phyloP scores from a whole-genome alignment of 64 coral and sea anemone species.

The Stichodactyla helianthus region DNA sequence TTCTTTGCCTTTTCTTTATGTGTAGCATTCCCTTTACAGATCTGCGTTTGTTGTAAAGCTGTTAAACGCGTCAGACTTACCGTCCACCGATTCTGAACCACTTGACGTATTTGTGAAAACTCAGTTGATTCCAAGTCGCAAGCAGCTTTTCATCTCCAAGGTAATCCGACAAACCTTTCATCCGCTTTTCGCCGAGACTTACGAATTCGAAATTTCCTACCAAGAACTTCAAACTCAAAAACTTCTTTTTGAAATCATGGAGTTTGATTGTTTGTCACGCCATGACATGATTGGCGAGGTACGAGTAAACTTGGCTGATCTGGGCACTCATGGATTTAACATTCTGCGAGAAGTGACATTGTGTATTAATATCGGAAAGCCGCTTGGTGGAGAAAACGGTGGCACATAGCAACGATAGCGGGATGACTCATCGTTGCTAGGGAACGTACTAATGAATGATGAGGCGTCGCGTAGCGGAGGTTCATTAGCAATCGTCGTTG shows the following conservation, averaged over 20 bases:
- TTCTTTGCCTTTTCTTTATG: too few relatives aligned
- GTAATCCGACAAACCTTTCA: constrained; percentile 74
- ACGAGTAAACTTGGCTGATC: constrained; percentile 51
- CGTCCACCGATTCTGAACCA: constrained; percentile 44
- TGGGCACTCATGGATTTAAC: constrained; percentile 83
- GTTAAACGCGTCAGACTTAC: constrained; percentile 66
- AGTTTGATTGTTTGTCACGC: constrained; percentile 83
- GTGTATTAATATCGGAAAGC: constrained; percentile 80
- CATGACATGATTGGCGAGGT: constrained; percentile 80
- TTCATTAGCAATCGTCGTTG: too few relatives aligned
- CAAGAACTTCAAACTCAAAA: constrained; percentile 70
- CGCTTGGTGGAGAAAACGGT: background rate
- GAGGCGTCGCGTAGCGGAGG: too few relatives aligned
- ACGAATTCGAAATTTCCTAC: constrained; percentile 90
- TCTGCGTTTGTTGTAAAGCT: constrained; percentile 79
- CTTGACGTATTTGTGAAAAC: constrained; percentile 89
- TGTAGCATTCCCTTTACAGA: constrained; percentile 23
- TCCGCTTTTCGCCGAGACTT: constrained; percentile 77
- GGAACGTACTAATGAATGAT: too few relatives aligned
- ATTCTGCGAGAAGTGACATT: constrained; percentile 87
- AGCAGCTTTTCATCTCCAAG: constrained; percentile 88
- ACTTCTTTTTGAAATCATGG: constrained; percentile 76
- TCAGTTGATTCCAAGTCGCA: constrained; percentile 69
- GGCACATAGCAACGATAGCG: background rate
- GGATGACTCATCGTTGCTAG: too few relatives aligned